Evolutionary conservation across 2,113 vertebrate genomes (phyloP).

Genomic region (Petrocephalus zakoni): DNA sequence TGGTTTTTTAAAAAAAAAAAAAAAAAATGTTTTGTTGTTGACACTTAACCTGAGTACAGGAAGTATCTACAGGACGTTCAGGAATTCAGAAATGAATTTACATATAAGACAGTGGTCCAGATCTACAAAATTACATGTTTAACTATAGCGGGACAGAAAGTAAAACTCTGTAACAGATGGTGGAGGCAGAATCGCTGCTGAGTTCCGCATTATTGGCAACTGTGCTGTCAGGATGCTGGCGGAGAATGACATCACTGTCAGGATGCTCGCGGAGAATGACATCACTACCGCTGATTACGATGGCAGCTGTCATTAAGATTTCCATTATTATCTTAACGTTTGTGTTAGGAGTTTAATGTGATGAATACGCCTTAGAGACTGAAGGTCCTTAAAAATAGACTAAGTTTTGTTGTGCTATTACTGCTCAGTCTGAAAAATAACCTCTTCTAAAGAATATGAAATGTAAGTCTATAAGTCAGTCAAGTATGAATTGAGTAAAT

Average conservation of each 20-base stretch:
- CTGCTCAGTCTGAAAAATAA: neutral
- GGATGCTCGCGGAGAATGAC: neutral
- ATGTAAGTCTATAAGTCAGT: neutral
- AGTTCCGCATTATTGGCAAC: neutral
- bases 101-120: neutral
- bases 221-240: neutral
- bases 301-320: neutral
- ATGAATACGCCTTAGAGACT: neutral
- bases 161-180: neutral
- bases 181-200: neutral
- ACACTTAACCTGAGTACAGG: neutral
- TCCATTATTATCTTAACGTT: neutral
- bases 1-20: too few species aligned
- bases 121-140: neutral
- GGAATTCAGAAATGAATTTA: neutral
- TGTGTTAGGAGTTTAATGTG: neutral
- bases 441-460: neutral
- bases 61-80: neutral
- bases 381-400: neutral
- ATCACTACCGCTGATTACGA: neutral
- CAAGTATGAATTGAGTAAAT: too few species aligned
- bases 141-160: neutral
- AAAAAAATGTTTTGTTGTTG: neutral
- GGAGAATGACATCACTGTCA: neutral
- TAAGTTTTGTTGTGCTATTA: neutral